phyloP scores from a whole-genome alignment of 1,140 invertebrate genomes.

The Heliconius hewitsoni region DNA sequence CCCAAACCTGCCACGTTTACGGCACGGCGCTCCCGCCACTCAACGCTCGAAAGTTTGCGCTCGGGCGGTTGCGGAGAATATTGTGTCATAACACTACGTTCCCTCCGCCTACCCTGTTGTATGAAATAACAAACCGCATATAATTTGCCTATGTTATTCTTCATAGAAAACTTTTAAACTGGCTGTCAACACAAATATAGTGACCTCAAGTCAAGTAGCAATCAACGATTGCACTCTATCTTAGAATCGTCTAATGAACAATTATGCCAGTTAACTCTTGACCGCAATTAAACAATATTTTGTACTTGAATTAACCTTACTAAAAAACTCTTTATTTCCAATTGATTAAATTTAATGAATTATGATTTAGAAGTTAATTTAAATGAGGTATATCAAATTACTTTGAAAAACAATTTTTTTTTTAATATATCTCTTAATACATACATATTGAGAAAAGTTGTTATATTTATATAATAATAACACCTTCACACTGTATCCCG shows the following conservation, averaged over 20 bases:
- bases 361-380: background rate
- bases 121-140: background rate
- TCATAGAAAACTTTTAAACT: slow-evolving; percentile 12
- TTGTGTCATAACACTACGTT: no score
- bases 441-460: background rate
- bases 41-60: no score
- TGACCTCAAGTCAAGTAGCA: slow-evolving; percentile 66
- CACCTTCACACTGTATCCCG: no score
- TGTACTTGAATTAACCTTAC: slow-evolving; percentile 27
- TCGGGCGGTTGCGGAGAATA: no score
- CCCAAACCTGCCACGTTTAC: no score
- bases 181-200: slow-evolving; percentile 38
- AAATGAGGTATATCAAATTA: background rate
- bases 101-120: no score
- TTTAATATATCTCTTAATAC: background rate
- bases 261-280: slow-evolving; percentile 72
- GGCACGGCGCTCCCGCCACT: no score
- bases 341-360: background rate
- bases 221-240: slow-evolving; percentile 60
- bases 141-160: background rate
- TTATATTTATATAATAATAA: no score
- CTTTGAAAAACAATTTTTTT: background rate
- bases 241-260: slow-evolving; percentile 64
- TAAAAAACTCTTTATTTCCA: slow-evolving; percentile 4
- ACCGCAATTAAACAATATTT: slow-evolving; percentile 59